These are phyloP conservation scores for Cinclus mexicanus DNA, from an alignment of 2,113 vertebrate species.

Conservation along the genomic window DNA sequence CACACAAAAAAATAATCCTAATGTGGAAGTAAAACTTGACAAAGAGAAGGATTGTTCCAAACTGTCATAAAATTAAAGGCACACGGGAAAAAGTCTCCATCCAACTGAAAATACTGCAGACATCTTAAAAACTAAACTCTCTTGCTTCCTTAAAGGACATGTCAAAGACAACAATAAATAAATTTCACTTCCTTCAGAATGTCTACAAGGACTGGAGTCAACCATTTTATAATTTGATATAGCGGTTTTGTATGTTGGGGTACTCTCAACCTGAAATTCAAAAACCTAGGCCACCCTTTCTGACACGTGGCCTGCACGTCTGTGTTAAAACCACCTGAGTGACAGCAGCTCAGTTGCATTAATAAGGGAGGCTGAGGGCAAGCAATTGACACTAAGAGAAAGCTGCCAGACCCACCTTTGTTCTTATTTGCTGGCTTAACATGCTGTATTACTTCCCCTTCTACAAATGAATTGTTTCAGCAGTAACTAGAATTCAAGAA, in stretches of 20 bases:
- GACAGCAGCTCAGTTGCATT: conserved; percentile 29
- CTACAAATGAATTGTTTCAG: neutral
- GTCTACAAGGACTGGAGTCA: neutral
- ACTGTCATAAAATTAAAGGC: neutral
- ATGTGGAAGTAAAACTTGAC: neutral
- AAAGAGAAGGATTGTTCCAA: neutral
- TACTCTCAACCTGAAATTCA: neutral
- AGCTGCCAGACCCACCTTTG: conserved; percentile 18
- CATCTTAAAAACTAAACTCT: neutral
- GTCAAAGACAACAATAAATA: neutral
- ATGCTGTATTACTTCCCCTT: neutral
- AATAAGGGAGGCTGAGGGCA: conserved; percentile 31
- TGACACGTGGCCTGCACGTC: neutral
- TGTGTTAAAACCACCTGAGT: neutral
- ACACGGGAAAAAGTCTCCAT: neutral
- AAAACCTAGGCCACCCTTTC: neutral
- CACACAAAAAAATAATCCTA: neutral
- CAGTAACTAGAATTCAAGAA: neutral
- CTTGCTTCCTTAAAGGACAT: neutral
- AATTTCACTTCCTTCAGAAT: neutral
- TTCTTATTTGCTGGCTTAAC: conserved; percentile 27
- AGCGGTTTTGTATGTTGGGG: neutral
- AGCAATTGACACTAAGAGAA: neutral
- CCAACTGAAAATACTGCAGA: neutral
- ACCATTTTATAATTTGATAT: neutral